These are phyloP conservation scores for Mythimna ferrago DNA, from an alignment of 2,888 invertebrate species.

Conservation along the genomic window DNA sequence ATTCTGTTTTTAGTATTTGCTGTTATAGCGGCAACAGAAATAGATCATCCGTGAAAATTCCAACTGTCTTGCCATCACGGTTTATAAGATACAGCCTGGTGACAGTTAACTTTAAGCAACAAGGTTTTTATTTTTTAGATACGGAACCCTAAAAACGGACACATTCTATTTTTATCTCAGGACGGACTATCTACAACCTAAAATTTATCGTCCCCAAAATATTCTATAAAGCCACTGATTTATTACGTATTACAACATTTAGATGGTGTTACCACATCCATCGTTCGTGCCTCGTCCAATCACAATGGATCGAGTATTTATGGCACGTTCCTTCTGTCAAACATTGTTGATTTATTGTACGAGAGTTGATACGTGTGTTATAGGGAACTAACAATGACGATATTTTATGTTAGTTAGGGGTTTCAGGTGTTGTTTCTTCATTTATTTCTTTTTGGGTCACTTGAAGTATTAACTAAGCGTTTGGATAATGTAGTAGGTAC, in stretches of 20 bases:
- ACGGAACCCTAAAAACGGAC: background rate
- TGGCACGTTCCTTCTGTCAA: conserved; percentile 64
- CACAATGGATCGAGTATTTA: conserved; percentile 63
- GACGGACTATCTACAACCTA: background rate
- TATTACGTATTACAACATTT: conserved; percentile 38
- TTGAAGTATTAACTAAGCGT: too few relatives aligned
- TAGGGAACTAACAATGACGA: conserved; percentile 34
- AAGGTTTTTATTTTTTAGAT: too few relatives aligned
- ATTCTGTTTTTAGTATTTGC: too few relatives aligned
- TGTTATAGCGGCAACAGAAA: too few relatives aligned
- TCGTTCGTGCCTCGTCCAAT: conserved; percentile 38
- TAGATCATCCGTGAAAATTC: too few relatives aligned
- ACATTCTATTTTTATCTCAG: background rate
- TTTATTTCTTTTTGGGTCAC: background rate
- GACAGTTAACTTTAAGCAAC: too few relatives aligned
- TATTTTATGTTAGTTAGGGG: conserved; percentile 6
- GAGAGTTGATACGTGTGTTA: conserved; percentile 53
- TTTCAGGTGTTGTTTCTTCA: conserved; percentile 15
- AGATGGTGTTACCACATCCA: conserved; percentile 47
- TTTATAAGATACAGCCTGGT: too few relatives aligned
- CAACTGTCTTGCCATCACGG: too few relatives aligned
- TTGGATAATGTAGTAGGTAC: too few relatives aligned
- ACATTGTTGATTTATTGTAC: conserved; percentile 63
- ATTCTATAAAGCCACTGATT: conserved; percentile 32
- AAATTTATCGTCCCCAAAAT: conserved; percentile 18